Percentiles rank a stretch among this genome's conserved stretches.
Evolutionary conservation across 2,797 vertebrate genomes (phyloP).

Genomic region (Platyrinchus mystaceus): DNA sequence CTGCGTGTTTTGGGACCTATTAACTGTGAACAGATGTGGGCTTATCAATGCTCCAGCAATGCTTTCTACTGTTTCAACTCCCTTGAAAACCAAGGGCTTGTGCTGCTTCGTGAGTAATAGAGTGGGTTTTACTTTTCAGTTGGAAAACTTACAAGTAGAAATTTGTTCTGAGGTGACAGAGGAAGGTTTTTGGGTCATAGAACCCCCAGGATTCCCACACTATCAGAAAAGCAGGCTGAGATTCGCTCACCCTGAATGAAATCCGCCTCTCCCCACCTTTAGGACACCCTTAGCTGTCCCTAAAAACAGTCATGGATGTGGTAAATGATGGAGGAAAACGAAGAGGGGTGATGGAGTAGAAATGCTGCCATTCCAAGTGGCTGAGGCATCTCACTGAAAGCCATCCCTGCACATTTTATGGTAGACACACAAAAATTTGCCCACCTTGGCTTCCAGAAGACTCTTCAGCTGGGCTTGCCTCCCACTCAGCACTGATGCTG

Average conservation of each 20-base stretch:
- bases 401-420: not conserved
- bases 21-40: not conserved
- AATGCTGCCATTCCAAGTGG: not conserved
- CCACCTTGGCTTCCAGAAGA: not conserved
- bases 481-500: not conserved
- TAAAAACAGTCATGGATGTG: accelerated
- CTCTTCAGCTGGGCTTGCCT: not conserved
- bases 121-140: not conserved
- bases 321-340: not conserved
- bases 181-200: not conserved
- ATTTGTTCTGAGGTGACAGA: not conserved
- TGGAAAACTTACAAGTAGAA: not conserved
- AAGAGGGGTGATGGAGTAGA: not conserved
- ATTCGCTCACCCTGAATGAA: not conserved
- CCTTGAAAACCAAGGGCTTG: not conserved
- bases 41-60: not conserved
- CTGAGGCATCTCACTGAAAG: not conserved
- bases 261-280: not conserved
- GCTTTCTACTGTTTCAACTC: not conserved
- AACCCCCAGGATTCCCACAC: not conserved
- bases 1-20: not conserved
- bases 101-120: not conserved
- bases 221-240: not conserved
- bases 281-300: too few species aligned
- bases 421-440: not conserved